Percentiles rank a stretch among this genome's conserved stretches.
phyloP scores from a whole-genome alignment of 2,113 vertebrate genomes.

The Ctenomys sociabilis region DNA sequence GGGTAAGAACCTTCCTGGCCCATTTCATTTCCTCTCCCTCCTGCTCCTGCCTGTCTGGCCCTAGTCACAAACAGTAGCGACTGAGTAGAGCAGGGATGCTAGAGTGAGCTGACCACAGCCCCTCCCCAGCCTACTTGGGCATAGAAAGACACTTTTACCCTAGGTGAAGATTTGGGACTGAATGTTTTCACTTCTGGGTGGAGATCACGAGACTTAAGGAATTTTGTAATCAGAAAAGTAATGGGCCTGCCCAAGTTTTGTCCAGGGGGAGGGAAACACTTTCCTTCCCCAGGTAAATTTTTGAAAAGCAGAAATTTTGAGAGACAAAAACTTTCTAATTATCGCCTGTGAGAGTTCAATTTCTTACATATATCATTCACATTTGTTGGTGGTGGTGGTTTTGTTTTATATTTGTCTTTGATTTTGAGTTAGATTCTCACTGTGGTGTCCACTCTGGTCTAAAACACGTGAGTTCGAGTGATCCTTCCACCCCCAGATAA shows the following conservation, averaged over 20 bases:
- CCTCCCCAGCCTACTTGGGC: not conserved
- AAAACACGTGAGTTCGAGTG: not conserved
- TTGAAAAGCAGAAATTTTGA: conserved; percentile 38
- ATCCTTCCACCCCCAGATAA: not conserved
- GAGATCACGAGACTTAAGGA: not conserved
- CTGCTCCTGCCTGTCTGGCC: too few species aligned
- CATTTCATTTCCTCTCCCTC: not conserved
- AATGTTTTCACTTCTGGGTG: not conserved
- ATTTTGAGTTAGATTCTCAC: not conserved
- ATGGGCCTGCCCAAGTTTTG: not conserved
- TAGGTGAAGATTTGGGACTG: not conserved
- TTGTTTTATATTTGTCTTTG: not conserved
- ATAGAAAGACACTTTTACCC: not conserved
- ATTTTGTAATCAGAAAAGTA: not conserved
- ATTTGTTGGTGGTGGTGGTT: not conserved
- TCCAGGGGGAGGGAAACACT: not conserved
- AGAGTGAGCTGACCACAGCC: not conserved
- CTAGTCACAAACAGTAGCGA: not conserved
- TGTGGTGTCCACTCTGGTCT: too few species aligned
- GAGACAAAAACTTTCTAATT: not conserved
- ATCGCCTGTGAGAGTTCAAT: not conserved
- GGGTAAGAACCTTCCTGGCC: not conserved
- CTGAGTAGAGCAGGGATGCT: not conserved
- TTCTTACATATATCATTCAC: not conserved
- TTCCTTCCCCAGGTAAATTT: not conserved